Evolutionary conservation across 1,140 invertebrate species (phyloP), one percentile per base, ranked within the genome.

Genomic region (Piezodorus guildinii): DNA sequence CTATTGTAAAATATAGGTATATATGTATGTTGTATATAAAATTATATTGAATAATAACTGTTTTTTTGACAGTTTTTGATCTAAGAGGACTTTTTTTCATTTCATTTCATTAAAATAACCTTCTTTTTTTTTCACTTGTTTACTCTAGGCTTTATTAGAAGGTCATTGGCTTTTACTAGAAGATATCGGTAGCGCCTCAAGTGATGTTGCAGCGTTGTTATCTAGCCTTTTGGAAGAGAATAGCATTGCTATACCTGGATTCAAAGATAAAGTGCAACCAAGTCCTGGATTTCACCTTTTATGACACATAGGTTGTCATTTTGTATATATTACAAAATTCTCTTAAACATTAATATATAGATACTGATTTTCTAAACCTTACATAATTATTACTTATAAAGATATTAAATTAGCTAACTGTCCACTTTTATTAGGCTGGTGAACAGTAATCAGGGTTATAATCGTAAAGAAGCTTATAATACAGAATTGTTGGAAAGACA

Each of bases 131-230:
- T 30, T 30, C 27, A 17, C 4, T 58, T 2, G 43, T 62, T 62
- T 65, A 63, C 69, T 74, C 59, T 74, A 91, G 82, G 94, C 93
- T 63, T 87, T 98, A 6, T 80, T 83, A 66, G 79, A 87, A 71
- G 94, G 94, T 0, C 83, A 89, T 72, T 96, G 97, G 93, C 75
- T 99, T 51, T 75, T 99, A 0, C 74, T 99, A 45, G 96, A 99
- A 81, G 96, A 99, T 74, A 85, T 99, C 63, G 95, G 99, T 72
- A 85, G 84, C 69, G 94, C 94, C 14, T 88, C 90, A 9, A 82
- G 90, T 72, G 97, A 99, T 77, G 90, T 98, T 0, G 84, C 91
- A 0, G 90, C 93, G 2, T 82, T 95, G 27, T 72, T 99, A 6
- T 82, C 87, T 63, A 86, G 87, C 39, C 77, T 99, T 1, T 74